Evolutionary conservation across 2,888 invertebrate genomes (phyloP).

Genomic region (Drosophila histrio): DNA sequence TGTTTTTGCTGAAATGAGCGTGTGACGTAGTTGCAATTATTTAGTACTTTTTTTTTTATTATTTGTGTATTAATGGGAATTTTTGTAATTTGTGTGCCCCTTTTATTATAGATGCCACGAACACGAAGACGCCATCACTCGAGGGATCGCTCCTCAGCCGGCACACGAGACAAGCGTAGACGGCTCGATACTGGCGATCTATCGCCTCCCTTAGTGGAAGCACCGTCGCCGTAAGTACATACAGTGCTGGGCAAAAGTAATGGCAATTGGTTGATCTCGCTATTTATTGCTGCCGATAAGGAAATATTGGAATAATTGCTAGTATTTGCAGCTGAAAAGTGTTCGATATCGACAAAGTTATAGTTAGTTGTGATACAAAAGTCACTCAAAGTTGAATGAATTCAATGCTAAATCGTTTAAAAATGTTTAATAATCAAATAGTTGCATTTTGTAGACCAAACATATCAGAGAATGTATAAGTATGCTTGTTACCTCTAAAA

Average conservation of each 20-base stretch:
- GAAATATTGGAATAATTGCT: no score
- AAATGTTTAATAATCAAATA: no score
- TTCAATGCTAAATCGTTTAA: no score
- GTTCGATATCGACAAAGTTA: no score
- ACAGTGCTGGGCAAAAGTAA: constrained; percentile 8
- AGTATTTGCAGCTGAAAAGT: no score
- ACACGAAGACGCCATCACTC: constrained; percentile 92
- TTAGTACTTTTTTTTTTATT: background rate
- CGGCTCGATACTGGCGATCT: constrained; percentile 87
- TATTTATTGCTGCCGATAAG: no score
- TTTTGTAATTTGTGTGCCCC: background rate
- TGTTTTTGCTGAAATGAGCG: constrained; percentile 6
- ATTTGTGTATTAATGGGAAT: constrained; percentile 4
- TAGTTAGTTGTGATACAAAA: no score
- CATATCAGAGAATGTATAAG: no score
- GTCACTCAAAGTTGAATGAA: no score
- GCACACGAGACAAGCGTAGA: constrained; percentile 87
- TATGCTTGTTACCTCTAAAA: no score
- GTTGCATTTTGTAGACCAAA: no score
- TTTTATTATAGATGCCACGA: constrained; percentile 89
- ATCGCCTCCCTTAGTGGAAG: constrained; percentile 77
- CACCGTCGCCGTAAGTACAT: constrained; percentile 82
- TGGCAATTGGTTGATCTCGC: no score
- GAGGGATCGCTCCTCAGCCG: constrained; percentile 86
- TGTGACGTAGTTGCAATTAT: constrained; percentile 36